A percentile compares a stretch with the other conserved stretches of the same genome.
phyloP scores from a whole-genome alignment of 2,113 vertebrate genomes.

The Aviceda subcristata region DNA sequence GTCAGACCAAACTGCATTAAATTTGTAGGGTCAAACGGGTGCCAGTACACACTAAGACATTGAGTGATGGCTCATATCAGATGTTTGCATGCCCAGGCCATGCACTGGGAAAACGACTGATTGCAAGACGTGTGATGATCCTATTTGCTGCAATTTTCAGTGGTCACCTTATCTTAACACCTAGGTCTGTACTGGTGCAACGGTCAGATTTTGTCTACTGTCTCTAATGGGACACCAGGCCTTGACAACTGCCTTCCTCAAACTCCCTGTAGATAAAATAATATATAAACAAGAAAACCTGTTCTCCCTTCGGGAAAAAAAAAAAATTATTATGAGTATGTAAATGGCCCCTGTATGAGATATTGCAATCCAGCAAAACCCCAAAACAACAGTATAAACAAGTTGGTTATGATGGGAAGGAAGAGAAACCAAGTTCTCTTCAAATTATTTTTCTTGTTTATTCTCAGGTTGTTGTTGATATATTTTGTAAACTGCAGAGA shows the following conservation, averaged over 20 bases:
- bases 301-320: not conserved
- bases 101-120: not conserved
- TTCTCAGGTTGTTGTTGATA: not conserved
- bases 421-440: not conserved
- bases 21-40: not conserved
- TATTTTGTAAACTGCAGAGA: slow-evolving; percentile 2
- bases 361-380: not conserved
- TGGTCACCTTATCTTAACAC: not conserved
- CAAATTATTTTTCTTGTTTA: not conserved
- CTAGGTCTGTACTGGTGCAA: rapidly evolving
- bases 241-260: not conserved
- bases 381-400: not conserved
- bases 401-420: not conserved
- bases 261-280: not conserved
- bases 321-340: not conserved
- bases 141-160: not conserved
- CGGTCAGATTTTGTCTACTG: not conserved
- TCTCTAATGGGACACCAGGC: not conserved
- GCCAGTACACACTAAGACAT: not conserved
- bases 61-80: not conserved
- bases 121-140: not conserved
- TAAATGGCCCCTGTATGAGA: not conserved
- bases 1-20: not conserved
- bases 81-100: not conserved
- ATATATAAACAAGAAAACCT: not conserved